Percentiles rank a stretch among this genome's conserved stretches.
phyloP scores from a whole-genome alignment of 2,113 vertebrate genomes.

The Melozone crissalis region DNA sequence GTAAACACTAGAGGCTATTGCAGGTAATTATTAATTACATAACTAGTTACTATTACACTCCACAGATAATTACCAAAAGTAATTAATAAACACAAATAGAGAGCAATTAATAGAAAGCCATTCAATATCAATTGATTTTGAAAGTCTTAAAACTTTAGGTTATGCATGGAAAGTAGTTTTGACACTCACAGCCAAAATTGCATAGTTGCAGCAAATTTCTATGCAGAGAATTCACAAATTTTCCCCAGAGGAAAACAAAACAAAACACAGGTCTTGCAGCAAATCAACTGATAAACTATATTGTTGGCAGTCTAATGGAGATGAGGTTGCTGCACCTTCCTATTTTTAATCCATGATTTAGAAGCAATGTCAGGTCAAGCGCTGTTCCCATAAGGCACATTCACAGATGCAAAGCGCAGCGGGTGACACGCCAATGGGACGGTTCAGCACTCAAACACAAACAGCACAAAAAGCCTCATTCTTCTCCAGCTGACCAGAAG shows the following conservation, averaged over 20 bases:
- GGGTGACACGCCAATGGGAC: not conserved
- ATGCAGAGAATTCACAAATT: not conserved
- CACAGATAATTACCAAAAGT: not conserved
- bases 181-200: not conserved
- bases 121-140: not conserved
- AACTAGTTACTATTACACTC: not conserved
- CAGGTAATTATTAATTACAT: not conserved
- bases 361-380: not conserved
- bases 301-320: not conserved
- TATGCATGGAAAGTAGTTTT: not conserved
- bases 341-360: not conserved
- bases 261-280: not conserved
- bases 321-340: not conserved
- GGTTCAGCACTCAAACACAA: not conserved
- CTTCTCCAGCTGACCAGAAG: not conserved
- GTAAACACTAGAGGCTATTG: not conserved
- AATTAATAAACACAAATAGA: not conserved
- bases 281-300: not conserved
- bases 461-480: not conserved
- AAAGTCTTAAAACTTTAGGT: not conserved
- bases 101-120: not conserved
- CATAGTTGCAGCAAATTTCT: not conserved
- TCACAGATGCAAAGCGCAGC: fast-evolving
- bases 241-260: not conserved
- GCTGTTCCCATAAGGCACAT: not conserved